phyloP scores from a whole-genome alignment of 2,797 vertebrate genomes.

The Poecilia wingei region DNA sequence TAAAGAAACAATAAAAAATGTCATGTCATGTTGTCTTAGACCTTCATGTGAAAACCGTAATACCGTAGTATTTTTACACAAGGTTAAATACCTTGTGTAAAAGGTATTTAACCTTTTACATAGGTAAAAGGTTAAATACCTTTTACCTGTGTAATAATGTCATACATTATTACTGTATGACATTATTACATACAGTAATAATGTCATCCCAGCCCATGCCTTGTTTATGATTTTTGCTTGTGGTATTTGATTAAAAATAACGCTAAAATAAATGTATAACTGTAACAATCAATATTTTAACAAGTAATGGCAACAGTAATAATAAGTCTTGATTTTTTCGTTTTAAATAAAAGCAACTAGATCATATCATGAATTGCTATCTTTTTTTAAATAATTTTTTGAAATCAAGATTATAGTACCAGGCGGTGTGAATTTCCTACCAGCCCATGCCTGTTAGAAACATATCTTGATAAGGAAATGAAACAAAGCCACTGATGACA shows the following conservation, averaged over 20 bases:
- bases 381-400: background rate
- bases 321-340: background rate
- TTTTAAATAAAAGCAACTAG: background rate
- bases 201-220: background rate
- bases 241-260: background rate
- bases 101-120: too few relatives aligned
- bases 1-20: background rate
- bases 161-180: too few relatives aligned
- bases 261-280: background rate
- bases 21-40: background rate
- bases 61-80: background rate
- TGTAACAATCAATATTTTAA: background rate
- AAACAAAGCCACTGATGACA: background rate
- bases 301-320: background rate
- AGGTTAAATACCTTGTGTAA: background rate
- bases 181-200: background rate
- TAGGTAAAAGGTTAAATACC: too few relatives aligned
- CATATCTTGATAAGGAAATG: too few relatives aligned
- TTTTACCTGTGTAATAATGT: too few relatives aligned
- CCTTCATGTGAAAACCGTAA: background rate
- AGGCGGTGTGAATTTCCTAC: background rate
- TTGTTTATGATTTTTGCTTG: background rate
- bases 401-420: background rate
- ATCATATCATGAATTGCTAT: background rate
- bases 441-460: background rate